Percentiles rank a stretch among this genome's conserved stretches.
These are phyloP conservation scores for Nerophis lumbriciformis DNA, from an alignment of 2,113 vertebrate genomes.

Conservation along the genomic window DNA sequence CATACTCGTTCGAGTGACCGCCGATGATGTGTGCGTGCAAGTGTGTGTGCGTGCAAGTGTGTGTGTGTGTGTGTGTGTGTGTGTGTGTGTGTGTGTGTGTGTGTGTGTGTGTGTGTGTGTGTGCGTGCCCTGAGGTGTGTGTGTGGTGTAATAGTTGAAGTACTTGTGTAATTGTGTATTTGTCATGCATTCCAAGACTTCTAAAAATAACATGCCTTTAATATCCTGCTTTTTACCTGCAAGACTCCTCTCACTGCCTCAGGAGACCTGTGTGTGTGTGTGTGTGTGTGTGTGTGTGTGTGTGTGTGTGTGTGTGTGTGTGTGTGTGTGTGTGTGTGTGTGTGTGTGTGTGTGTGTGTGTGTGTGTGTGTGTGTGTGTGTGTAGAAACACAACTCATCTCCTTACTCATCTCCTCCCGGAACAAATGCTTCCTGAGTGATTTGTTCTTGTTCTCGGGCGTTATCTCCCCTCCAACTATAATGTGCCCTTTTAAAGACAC, in stretches of 20 bases:
- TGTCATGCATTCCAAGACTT: constrained; percentile 41
- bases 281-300: constrained; percentile 22
- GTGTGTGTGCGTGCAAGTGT: no score
- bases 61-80: no score
- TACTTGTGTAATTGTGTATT: neutral
- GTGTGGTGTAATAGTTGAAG: constrained; percentile 2
- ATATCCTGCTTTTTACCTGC: constrained; percentile 49
- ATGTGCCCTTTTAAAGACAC: constrained; percentile 46
- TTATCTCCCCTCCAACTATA: constrained; percentile 55
- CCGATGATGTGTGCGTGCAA: no score
- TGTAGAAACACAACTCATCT: constrained; percentile 51
- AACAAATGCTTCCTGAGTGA: constrained; percentile 68
- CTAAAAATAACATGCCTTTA: constrained; percentile 52
- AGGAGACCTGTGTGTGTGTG: constrained; percentile 26
- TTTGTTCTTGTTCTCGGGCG: constrained; percentile 51
- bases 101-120: constrained; percentile 3
- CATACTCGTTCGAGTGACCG: no score
- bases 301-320: constrained; percentile 27
- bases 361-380: constrained; percentile 16
- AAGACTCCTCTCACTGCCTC: constrained; percentile 39
- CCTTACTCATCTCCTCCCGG: constrained; percentile 60
- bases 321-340: constrained; percentile 18
- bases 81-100: neutral
- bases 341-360: constrained; percentile 5
- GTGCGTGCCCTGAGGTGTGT: constrained; percentile 20